Percentiles rank a stretch among this genome's conserved stretches.
Conservation (phyloP, 23 tunicate genomes). For the Botrylloides violaceus region DNA sequence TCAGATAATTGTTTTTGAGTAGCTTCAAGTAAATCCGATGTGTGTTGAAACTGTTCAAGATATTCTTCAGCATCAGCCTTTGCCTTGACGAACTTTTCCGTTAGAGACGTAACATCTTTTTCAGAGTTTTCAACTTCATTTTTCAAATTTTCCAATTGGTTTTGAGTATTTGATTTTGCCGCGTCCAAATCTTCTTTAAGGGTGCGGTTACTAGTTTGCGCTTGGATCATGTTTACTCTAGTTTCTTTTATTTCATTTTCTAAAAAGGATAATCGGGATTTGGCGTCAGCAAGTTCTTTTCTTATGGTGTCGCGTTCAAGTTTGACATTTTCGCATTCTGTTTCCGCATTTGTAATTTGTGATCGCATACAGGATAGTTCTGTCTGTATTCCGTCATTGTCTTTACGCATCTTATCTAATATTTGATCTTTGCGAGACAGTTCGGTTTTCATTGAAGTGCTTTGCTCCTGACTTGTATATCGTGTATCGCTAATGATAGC, state of each 20-base stretch:
- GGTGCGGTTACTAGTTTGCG: background rate
- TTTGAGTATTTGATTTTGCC: slow-evolving; percentile 36
- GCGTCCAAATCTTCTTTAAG: slow-evolving; percentile 49
- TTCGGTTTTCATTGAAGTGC: slow-evolving; percentile 15
- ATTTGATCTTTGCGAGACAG: slow-evolving; percentile 13
- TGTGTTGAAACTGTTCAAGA: slow-evolving; percentile 26
- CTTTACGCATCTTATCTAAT: background rate
- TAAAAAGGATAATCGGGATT: slow-evolving; percentile 3
- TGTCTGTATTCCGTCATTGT: background rate
- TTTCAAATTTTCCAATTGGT: slow-evolving; percentile 35
- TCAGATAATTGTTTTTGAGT: slow-evolving; percentile 35
- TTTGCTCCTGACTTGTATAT: slow-evolving; percentile 12
- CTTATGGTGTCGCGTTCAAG: slow-evolving; percentile 1
- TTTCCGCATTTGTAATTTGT: slow-evolving; percentile 1
- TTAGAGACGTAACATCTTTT: background rate
- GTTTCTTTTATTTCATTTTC: slow-evolving; percentile 16
- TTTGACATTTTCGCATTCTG: background rate
- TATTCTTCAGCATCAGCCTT: background rate
- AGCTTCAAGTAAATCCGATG: slow-evolving; percentile 18
- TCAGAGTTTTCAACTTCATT: background rate
- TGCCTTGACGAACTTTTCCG: background rate
- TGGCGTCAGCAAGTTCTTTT: slow-evolving; percentile 5
- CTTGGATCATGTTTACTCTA: slow-evolving; percentile 13
- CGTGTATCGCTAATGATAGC: slow-evolving; percentile 12
- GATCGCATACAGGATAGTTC: background rate